phyloP scores from a whole-genome alignment of 2,113 vertebrate genomes.

The Actenoides lindsayi region DNA sequence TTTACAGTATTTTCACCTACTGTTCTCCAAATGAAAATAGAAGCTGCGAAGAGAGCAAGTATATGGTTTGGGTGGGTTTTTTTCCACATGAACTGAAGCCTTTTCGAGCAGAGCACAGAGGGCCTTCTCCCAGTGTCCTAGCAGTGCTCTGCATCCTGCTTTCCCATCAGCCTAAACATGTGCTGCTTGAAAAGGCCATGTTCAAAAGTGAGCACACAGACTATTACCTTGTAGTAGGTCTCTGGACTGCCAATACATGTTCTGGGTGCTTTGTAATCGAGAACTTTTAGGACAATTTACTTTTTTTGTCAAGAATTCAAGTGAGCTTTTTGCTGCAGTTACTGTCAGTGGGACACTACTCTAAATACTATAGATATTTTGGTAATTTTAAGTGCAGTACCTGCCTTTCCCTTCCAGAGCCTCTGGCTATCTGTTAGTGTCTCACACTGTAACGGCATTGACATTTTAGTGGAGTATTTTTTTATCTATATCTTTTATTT shows the following conservation, averaged over 20 bases:
- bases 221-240: background rate
- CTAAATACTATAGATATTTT: background rate
- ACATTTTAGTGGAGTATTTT: background rate
- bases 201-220: background rate
- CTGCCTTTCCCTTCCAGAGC: background rate
- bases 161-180: background rate
- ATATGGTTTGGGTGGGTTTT: background rate
- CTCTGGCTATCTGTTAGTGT: background rate
- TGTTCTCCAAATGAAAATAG: background rate
- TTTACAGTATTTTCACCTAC: background rate
- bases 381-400: background rate
- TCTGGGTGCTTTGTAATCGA: background rate
- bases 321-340: background rate
- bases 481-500: background rate
- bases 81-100: background rate
- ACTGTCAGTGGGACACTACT: background rate
- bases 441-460: background rate
- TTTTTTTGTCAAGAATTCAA: background rate
- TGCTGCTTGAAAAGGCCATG: background rate
- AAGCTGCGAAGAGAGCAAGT: constrained; percentile 6
- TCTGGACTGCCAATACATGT: background rate
- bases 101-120: constrained; percentile 38
- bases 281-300: background rate
- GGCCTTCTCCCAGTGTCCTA: background rate
- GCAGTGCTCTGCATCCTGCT: background rate